Conservation (phyloP, 2,888 invertebrate species). For the Clostera curtula region DNA sequence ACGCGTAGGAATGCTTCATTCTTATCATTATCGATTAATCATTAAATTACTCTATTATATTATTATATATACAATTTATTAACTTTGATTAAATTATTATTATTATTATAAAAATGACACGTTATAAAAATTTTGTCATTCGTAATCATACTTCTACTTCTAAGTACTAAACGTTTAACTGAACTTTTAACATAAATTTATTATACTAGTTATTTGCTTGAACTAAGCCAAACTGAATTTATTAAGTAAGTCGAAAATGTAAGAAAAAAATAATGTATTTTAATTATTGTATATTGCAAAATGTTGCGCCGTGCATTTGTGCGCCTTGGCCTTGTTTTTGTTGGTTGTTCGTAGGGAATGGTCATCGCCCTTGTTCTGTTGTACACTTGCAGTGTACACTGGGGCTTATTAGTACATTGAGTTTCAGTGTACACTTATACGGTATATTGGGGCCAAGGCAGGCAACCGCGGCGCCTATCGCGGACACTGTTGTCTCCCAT, state of each 20-base stretch:
- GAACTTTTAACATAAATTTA: slow-evolving; percentile 74
- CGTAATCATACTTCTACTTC: slow-evolving; percentile 74
- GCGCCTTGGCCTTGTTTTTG: slow-evolving; percentile 31
- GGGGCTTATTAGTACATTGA: too few relatives aligned
- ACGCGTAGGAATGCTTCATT: slow-evolving; percentile 76
- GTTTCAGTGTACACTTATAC: too few relatives aligned
- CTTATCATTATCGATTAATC: slow-evolving; percentile 75
- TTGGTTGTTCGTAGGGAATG: too few relatives aligned
- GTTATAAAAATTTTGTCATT: slow-evolving; percentile 76
- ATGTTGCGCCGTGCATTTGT: slow-evolving; percentile 33
- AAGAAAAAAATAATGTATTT: slow-evolving; percentile 72
- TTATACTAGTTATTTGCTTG: slow-evolving; percentile 76
- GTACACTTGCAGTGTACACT: too few relatives aligned
- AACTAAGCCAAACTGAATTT: slow-evolving; percentile 76
- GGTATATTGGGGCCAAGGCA: too few relatives aligned
- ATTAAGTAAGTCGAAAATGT: slow-evolving; percentile 74
- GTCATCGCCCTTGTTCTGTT: too few relatives aligned
- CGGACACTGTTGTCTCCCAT: slow-evolving; percentile 65
- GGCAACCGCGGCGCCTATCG: slow-evolving; percentile 28
- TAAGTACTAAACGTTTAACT: slow-evolving; percentile 73
- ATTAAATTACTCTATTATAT: slow-evolving; percentile 76
- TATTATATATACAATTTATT: slow-evolving; percentile 76
- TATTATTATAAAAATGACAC: slow-evolving; percentile 72
- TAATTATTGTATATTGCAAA: slow-evolving; percentile 70
- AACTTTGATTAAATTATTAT: slow-evolving; percentile 75